Percentiles rank a stretch among this genome's conserved stretches.
Evolutionary conservation across 2,113 vertebrate genomes (phyloP).

Genomic region (Neodon shergylaensis): DNA sequence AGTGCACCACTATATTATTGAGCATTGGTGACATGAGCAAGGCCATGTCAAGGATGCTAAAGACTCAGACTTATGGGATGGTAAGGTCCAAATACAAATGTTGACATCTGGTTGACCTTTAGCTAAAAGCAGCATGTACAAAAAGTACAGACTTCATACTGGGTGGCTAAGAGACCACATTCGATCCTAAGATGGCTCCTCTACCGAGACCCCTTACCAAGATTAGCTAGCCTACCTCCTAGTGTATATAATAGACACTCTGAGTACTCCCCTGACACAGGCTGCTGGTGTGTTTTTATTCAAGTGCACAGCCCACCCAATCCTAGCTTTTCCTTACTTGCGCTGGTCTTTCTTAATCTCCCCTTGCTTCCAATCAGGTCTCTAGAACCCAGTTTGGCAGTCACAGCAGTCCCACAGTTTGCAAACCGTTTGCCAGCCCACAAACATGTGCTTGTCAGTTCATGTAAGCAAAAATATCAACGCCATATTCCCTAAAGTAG

Average conservation of each 20-base stretch:
- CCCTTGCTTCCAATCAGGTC: neutral
- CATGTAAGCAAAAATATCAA: neutral
- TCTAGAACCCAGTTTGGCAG: neutral
- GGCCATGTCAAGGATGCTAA: neutral
- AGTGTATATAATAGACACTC: neutral
- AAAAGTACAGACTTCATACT: neutral
- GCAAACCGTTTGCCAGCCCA: neutral
- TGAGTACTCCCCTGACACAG: neutral
- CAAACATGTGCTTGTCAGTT: neutral
- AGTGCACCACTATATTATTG: neutral
- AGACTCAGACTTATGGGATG: neutral
- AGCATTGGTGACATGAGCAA: neutral
- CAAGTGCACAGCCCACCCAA: neutral
- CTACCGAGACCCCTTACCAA: neutral
- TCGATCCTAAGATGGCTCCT: neutral
- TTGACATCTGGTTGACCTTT: neutral
- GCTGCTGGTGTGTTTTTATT: neutral
- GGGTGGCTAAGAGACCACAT: neutral
- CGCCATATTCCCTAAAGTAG: neutral
- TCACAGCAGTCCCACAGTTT: neutral
- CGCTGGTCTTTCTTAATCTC: neutral
- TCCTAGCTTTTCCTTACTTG: neutral
- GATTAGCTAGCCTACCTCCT: neutral
- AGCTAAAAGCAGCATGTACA: neutral
- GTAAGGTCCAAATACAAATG: neutral